These are phyloP conservation scores for Leptura quadrifasciata DNA, from an alignment of 2,888 invertebrate genomes.

Conservation along the genomic window DNA sequence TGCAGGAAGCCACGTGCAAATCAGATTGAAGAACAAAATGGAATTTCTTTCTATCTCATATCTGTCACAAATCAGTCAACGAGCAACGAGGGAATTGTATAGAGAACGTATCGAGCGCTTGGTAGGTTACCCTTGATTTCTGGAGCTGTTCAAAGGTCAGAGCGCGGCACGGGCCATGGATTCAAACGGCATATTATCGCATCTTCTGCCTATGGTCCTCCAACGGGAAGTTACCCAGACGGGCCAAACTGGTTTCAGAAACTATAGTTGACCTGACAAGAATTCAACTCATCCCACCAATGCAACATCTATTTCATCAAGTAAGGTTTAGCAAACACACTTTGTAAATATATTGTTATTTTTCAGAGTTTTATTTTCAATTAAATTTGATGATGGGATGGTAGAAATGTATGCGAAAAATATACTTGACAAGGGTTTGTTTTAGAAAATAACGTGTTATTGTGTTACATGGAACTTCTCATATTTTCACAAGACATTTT, in stretches of 20 bases:
- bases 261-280: slow-evolving; percentile 50
- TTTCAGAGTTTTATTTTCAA: neutral
- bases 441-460: neutral
- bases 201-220: slow-evolving; percentile 35
- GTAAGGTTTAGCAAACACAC: slow-evolving; percentile 49
- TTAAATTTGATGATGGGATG: neutral
- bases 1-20: neutral
- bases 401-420: neutral
- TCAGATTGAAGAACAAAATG: slow-evolving; percentile 11
- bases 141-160: slow-evolving; percentile 33
- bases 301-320: slow-evolving; percentile 48
- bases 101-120: slow-evolving; percentile 31
- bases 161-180: slow-evolving; percentile 35
- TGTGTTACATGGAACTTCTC: neutral
- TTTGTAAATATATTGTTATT: slow-evolving; percentile 7
- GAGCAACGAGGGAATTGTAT: slow-evolving; percentile 22
- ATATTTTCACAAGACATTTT: neutral
- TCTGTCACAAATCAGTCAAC: slow-evolving; percentile 32
- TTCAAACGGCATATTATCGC: slow-evolving; percentile 36
- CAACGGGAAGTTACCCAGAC: slow-evolving; percentile 51
- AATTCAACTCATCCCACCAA: slow-evolving; percentile 55
- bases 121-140: slow-evolving; percentile 27
- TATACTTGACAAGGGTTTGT: neutral
- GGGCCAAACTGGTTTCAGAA: slow-evolving; percentile 54
- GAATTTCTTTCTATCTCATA: slow-evolving; percentile 33